Base-by-base conservation (phyloP, 2,797 vertebrate genomes). In the Aphelocoma californica region DNA sequence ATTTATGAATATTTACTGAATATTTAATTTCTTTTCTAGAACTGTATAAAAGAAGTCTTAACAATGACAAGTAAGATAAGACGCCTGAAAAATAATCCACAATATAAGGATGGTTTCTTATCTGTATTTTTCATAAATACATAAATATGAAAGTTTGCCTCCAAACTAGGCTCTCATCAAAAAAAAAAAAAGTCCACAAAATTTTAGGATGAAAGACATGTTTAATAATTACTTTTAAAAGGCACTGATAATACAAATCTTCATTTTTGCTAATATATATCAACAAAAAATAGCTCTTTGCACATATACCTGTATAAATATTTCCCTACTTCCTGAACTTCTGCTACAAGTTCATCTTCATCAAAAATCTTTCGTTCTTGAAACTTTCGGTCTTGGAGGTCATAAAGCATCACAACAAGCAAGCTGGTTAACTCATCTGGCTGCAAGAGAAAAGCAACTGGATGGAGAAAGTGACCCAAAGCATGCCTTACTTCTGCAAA, bases 311-410 rank as follows among this genome's bases (percentile, higher is more conserved):
- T 98, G 86, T 96, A 89, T 36, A 99, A 97, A 90, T 97, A 97
- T 62, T 32, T 83, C 88, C 99, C 98, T 70, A 99, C 96, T 93
- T 98, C 96, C 97, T 88, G 97, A 84, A 99, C 99, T 79, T 98
- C 98, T 61, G 95, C 90, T 97, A 98, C 78, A 38, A 94, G 57
- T 40, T 98, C 97, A 31, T 98, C 95, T 31, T 94, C 90, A 60
- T 96, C 83, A 73, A 51, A 73, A 88, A 97, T 84, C 58, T 81
- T 75, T 29, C 98, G 96, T 34, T 98, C 96, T 95, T 97, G 92
- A 94, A 99, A 99, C 96, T 98, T 98, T 88, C 98, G 98, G 74
- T 98, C 98, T 98, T 99, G 98, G 77, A 99, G 98, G 96, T 99
- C 99, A 83, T 97, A 99, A n/a, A 99, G 98, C 98, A 99, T 98